These are phyloP conservation scores for Sturmia bella DNA, from an alignment of 2,888 invertebrate genomes.

Conservation along the genomic window DNA sequence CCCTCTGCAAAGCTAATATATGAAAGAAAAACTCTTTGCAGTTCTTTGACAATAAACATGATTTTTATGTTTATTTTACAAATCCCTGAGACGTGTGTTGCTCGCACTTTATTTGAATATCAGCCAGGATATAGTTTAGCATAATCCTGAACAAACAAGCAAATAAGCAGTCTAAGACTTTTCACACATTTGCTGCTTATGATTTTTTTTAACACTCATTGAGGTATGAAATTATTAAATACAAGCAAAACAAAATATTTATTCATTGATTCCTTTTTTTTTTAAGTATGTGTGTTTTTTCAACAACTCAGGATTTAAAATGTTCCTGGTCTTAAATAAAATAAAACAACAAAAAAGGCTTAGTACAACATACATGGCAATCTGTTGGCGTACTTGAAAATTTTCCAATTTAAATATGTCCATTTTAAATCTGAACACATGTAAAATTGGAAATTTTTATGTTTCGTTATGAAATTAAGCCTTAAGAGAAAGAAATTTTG, in stretches of 20 bases:
- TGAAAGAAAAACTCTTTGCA: conserved; percentile 12
- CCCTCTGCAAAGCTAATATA: conserved; percentile 48
- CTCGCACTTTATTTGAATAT: conserved; percentile 55
- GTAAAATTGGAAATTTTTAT: conserved; percentile 57
- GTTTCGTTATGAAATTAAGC: conserved; percentile 64
- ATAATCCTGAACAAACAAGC: conserved; percentile 56
- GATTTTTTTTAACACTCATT: conserved; percentile 54
- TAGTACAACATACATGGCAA: conserved; percentile 34
- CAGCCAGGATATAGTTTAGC: conserved; percentile 35
- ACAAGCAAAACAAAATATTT: not conserved
- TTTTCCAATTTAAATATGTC: not conserved
- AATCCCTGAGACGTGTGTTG: conserved; percentile 66
- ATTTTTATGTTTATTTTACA: conserved; percentile 19
- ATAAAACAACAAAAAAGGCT: conserved; percentile 35
- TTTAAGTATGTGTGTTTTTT: conserved; percentile 14
- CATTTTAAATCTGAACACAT: conserved; percentile 48
- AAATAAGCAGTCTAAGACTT: conserved; percentile 22
- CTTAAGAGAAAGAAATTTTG: conserved; percentile 10
- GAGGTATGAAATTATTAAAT: conserved; percentile 39
- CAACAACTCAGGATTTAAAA: conserved; percentile 20
- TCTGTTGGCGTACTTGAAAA: conserved; percentile 19
- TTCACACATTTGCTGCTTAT: conserved; percentile 29
- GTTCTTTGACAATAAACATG: conserved; percentile 56
- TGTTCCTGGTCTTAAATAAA: not conserved
- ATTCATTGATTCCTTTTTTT: conserved; percentile 1